Conservation (phyloP, 2,888 invertebrate species). For the Brachyopa scutellaris region DNA sequence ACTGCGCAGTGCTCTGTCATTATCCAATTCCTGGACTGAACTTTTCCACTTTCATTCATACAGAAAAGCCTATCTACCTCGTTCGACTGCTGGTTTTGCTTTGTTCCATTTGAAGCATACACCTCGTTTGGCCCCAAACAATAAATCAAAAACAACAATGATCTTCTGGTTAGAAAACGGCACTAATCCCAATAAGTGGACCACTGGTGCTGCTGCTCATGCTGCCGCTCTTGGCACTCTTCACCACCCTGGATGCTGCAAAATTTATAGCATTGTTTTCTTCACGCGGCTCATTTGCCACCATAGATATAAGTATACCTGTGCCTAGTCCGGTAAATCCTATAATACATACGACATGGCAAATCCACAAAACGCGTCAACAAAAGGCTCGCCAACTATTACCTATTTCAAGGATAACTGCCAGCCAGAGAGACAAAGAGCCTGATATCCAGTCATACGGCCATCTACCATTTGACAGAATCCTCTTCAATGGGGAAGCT, state of each 20-base stretch:
- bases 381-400: constrained; percentile 67
- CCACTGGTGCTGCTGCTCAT: constrained; percentile 15
- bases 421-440: constrained; percentile 26
- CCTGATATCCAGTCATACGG: constrained; percentile 33
- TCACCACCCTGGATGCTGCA: constrained; percentile 11
- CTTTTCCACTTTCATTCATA: constrained; percentile 29
- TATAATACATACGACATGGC: constrained; percentile 34
- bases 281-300: constrained; percentile 55
- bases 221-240: constrained; percentile 9
- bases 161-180: constrained; percentile 44
- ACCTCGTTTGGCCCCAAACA: constrained; percentile 26
- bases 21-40: constrained; percentile 19
- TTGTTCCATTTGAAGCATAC: constrained; percentile 31
- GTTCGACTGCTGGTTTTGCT: not conserved
- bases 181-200: constrained; percentile 63
- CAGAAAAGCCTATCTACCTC: not conserved
- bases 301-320: constrained; percentile 12
- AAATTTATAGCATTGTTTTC: constrained; percentile 61
- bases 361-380: constrained; percentile 69
- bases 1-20: constrained; percentile 35
- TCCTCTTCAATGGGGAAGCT: constrained; percentile 62
- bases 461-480: constrained; percentile 65
- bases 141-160: constrained; percentile 57
- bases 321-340: constrained; percentile 18
- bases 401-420: constrained; percentile 67